phyloP scores from a whole-genome alignment of 1,140 invertebrate genomes.

The Lanistes nyassanus region DNA sequence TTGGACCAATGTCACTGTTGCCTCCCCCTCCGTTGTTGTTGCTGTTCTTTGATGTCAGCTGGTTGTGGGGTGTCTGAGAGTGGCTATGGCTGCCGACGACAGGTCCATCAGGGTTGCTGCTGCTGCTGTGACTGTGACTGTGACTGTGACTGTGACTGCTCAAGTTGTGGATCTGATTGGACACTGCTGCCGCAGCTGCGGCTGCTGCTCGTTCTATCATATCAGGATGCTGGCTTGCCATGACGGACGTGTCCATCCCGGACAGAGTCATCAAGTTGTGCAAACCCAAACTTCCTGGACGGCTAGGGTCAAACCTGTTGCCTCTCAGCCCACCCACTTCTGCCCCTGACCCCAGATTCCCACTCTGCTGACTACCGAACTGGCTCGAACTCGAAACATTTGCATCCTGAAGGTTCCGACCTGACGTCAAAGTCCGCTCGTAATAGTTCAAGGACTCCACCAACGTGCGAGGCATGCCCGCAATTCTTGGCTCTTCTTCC shows the following conservation, averaged over 20 bases:
- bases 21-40: neutral
- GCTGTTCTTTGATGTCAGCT: no score
- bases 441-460: constrained; percentile 22
- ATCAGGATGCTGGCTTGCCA: constrained; percentile 17
- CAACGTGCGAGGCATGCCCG: constrained; percentile 13
- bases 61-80: no score
- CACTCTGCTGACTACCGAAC: constrained; percentile 2
- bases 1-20: neutral
- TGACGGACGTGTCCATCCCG: constrained; percentile 13
- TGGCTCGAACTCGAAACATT: neutral
- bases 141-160: constrained; percentile 12
- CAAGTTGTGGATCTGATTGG: constrained; percentile 18
- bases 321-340: neutral
- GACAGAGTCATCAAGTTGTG: constrained; percentile 18
- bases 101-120: neutral
- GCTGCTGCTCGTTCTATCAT: constrained; percentile 21
- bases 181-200: constrained; percentile 17
- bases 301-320: neutral
- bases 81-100: no score
- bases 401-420: neutral
- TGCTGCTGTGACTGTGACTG: constrained; percentile 13
- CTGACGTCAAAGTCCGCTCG: constrained; percentile 12
- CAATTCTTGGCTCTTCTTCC: neutral
- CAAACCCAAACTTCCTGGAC: neutral
- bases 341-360: neutral